These are phyloP conservation scores for Mobula birostris DNA, from an alignment of 2,113 vertebrate species.

Conservation along the genomic window DNA sequence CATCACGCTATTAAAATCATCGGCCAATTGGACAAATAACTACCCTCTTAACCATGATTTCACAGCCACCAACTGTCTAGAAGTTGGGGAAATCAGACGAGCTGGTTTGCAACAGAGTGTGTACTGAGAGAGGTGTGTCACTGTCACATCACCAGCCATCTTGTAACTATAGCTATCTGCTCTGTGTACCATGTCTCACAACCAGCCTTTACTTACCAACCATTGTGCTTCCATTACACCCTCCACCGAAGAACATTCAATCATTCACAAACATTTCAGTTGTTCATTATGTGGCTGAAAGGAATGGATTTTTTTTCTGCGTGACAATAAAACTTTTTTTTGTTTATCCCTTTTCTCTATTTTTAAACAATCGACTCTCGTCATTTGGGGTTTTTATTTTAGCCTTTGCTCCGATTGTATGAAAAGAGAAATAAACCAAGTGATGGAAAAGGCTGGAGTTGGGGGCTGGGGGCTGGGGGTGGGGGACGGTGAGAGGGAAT, in stretches of 20 bases:
- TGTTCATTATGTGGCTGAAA: background rate
- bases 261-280: background rate
- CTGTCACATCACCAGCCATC: conserved; percentile 5
- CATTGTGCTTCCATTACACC: background rate
- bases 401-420: too few species aligned
- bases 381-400: too few species aligned
- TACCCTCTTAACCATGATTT: too few species aligned
- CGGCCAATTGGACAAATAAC: background rate
- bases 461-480: too few species aligned
- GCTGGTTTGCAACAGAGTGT: background rate
- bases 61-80: too few species aligned
- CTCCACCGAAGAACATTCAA: background rate
- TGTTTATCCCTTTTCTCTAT: background rate
- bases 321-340: background rate
- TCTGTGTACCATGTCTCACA: background rate
- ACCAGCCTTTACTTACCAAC: background rate
- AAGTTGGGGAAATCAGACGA: background rate
- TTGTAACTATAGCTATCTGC: conserved; percentile 5
- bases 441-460: too few species aligned
- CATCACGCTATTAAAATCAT: too few species aligned
- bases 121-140: background rate
- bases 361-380: background rate
- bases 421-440: too few species aligned
- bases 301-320: background rate
- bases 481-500: background rate